Base-by-base conservation (phyloP, 2,113 vertebrate species). In the Stictonetta naevosa region DNA sequence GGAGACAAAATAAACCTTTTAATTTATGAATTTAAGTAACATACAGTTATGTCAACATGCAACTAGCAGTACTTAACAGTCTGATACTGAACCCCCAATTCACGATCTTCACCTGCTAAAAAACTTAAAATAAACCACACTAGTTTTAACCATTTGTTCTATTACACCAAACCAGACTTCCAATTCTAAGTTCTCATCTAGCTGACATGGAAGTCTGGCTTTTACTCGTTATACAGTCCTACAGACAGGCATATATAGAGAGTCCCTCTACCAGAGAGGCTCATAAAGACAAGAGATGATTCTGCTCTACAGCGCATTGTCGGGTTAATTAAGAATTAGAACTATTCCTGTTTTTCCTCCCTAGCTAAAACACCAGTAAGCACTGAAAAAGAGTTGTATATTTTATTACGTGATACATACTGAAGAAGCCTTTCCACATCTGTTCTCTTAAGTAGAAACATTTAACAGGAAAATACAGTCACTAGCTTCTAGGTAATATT, bases 351-450 rank as follows among this genome's bases (percentile, higher is more conserved):
- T 0, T 53, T 29, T 62, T 23, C 34, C 46, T 64, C 67, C 52
- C 36, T 28, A 55, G 74, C 31, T 28, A 56, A 59, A 79, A 68
- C 4, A 52, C 42, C 42, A 46, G 3, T 1, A 6, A 82, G n/a
- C 1, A 4, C 71, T 53, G 58, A 46, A 46, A 85, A 11, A 48
- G 12, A 21, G 38, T 15, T 34, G 34, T 4, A 16, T 0, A 0
- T 58, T 83, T 71, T 12, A 42, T 59, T 15, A 28, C 11, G 31
- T 1, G 8, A 10, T 11, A 22, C 52, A 50, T 38, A 50, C 2
- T 7, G 2, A 38, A 38, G 63, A 59, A 85, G 23, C 28, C 40
- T 50, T 79, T 44, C 10, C 67, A 83, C 23, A 23, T 12, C 34
- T 36, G 46, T 38, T 72, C 29, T 78, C 53, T 56, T 31, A 53